Percentiles rank a stretch among this genome's conserved stretches.
Conservation (phyloP, 2,113 vertebrate species). For the Tapirus terrestris region DNA sequence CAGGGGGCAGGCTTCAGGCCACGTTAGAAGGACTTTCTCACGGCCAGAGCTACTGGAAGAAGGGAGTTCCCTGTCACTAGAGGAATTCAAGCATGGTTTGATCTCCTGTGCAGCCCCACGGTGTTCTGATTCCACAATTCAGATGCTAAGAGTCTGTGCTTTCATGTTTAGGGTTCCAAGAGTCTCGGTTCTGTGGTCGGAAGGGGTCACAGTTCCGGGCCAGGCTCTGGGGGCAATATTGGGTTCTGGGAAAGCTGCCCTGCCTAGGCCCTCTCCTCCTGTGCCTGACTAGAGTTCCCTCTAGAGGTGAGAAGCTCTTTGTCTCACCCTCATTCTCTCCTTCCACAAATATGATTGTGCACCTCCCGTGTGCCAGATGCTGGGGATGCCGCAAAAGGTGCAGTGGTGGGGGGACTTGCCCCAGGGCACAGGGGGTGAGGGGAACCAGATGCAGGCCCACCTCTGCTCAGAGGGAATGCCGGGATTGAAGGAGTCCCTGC, state of each 20-base stretch:
- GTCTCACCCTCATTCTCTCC: accelerated
- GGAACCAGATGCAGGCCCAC: accelerated
- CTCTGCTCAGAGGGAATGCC: too few species aligned
- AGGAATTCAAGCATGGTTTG: neutral
- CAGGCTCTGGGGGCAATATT: accelerated
- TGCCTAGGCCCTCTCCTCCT: neutral
- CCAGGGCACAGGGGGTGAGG: neutral
- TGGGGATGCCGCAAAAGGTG: neutral
- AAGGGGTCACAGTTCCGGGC: neutral
- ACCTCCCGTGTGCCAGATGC: accelerated
- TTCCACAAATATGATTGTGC: accelerated
- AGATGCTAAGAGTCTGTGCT: accelerated
- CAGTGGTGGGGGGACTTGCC: neutral
- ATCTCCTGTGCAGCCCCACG: accelerated
- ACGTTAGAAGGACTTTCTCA: neutral
- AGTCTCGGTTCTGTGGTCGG: neutral
- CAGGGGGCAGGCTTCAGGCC: neutral
- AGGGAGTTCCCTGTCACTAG: accelerated
- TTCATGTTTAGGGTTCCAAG: accelerated
- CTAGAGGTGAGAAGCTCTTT: neutral
- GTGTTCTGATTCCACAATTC: accelerated
- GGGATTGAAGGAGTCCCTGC: too few species aligned
- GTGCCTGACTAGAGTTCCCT: too few species aligned
- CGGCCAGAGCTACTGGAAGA: too few species aligned
- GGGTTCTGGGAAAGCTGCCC: neutral